phyloP scores from a whole-genome alignment of 2,113 vertebrate species.

The Spilogale gracilis region DNA sequence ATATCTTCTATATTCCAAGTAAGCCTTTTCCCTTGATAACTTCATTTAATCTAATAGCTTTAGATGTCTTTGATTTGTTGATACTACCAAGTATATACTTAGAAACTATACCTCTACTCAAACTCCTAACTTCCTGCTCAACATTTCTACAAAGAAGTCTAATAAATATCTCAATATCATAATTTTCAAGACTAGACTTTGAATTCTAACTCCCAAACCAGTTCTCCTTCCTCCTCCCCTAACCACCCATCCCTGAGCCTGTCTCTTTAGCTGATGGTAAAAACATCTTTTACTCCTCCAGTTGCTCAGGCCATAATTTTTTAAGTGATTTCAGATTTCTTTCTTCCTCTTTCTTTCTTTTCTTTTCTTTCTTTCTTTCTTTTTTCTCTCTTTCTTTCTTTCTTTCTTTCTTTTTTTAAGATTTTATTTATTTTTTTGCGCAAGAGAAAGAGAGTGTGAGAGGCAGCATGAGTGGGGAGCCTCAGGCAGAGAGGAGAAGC shows the following conservation, averaged over 20 bases:
- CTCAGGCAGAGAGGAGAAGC: too few species aligned
- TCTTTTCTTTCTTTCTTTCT: not conserved
- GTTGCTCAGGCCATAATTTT: not conserved
- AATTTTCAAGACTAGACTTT: not conserved
- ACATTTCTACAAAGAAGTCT: not conserved
- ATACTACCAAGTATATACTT: not conserved
- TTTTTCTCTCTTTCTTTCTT: not conserved
- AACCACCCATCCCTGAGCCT: not conserved
- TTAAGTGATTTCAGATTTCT: not conserved
- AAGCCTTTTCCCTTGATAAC: not conserved
- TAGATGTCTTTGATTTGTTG: not conserved
- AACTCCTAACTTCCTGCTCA: not conserved
- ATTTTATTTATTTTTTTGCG: too few species aligned
- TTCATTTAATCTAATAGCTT: not conserved
- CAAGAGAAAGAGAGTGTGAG: too few species aligned
- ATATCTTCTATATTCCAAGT: not conserved
- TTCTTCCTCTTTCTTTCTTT: not conserved
- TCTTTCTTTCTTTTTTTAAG: not conserved
- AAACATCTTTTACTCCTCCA: not conserved
- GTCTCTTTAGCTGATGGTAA: not conserved
- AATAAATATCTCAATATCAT: not conserved
- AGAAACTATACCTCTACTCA: not conserved
- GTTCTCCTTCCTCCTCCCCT: not conserved
- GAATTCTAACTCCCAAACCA: not conserved
- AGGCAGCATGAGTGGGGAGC: too few species aligned